Evolutionary conservation across 2,113 vertebrate genomes (phyloP), one percentile per base, ranked within the genome.

Genomic region (Jacana jacana): DNA sequence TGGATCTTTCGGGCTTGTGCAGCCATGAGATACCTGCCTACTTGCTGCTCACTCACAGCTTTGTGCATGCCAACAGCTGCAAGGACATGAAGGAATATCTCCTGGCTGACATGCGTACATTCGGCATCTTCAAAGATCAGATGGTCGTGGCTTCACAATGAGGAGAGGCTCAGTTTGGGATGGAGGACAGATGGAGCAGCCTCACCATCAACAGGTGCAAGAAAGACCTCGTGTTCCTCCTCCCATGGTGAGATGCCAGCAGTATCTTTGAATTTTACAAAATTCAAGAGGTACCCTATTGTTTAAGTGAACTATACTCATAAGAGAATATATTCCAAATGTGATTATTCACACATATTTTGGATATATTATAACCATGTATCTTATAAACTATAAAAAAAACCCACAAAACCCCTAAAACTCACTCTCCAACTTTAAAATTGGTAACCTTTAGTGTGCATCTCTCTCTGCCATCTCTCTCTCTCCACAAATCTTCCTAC

Each of bases 181-280:
- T 1, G 1, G 16, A 39, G 51, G 8, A 73, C 14, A 27, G 33
- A 7, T 11, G 27, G 8, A 66, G 11, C 20, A 37, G 30, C 39
- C 51, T 19, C 1, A 2, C 7, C 0, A 1, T 0, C n/a, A 24
- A 25, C 0, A 2, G 7, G 51, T 1, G 0, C 1, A 1, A 17
- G 19, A 30, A 25, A 5, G 25, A 17, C 52, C 37, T 8, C 0
- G 1, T 0, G 3, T 24, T 11, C 35, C 39, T 37, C 11, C 60
- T 61, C 39, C 35, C 35, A 4, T 10, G 6, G 23, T 61, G 14
- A 11, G 35, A 61, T 61, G 35, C 23, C 60, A 61, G 40, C 19
- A 55, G 20, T 14, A 75, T 10, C 37, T 48, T 60, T n/a, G 31
- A 87, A 65, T 75, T 82, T 63, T 66, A 89, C 5, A 63, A 93